Base-by-base conservation (phyloP, 2,797 vertebrate species). In the Pseudochirops corinnae region DNA sequence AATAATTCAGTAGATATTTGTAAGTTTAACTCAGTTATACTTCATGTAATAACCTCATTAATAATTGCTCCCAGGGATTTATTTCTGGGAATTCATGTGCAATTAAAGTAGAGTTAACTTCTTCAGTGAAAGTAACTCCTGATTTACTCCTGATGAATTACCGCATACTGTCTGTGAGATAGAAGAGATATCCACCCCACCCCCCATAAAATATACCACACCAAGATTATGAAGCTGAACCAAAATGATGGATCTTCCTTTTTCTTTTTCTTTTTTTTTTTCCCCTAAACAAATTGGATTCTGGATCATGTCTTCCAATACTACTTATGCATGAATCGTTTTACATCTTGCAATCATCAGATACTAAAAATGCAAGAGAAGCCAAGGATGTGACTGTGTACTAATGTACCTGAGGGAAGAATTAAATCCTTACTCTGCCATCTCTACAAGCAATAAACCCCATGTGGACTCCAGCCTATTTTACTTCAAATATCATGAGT, bases 341-440 rank as follows among this genome's bases (percentile, higher is more conserved):
- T 96, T 92, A 96, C 97, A 0, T 56, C 56, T 95, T 97, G 92
- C 96, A 93, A 94, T 95, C 95, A 82, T 93, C 94, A 26, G 56
- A 90, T 31, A 95, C 56, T 31, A 82, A 94, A 96, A 94, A 91
- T 56, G 92, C 93, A 74, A 46, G 67, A n/a, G 94, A 95, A 93
- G 26, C 24, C 90, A 13, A 10, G 26, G 92, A 87, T 50, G 74
- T 87, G 39, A 87, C 24, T 11, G 9, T 4, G 3, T 29, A 53
- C 94, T 96, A 96, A 90, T 91, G 82, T 92, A 93, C 95, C 57
- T 55, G 92, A 97, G 55, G 92, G 91, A 90, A 97, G 57, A 93
- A 98, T 94, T 97, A 58, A 95, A 7, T 46, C 55, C 82, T 93
- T 94, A 74, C 31, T 91, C 60, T 93, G 90, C 90, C 90, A 91